These are phyloP conservation scores for Porites cylindrica DNA, from an alignment of 92 coral and sea anemone genomes.

Conservation along the genomic window DNA sequence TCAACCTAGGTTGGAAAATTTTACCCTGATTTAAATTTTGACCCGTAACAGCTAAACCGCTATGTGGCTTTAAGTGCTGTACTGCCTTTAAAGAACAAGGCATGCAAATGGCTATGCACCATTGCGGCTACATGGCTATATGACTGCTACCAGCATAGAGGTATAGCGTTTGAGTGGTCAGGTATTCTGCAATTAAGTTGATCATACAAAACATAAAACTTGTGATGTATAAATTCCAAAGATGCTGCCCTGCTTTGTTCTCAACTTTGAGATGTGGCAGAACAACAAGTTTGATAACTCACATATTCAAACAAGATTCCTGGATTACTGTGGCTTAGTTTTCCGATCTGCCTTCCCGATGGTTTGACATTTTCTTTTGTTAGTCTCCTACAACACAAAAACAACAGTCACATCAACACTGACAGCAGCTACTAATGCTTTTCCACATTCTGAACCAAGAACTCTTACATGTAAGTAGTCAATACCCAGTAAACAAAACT, in stretches of 20 bases:
- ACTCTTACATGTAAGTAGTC: background rate
- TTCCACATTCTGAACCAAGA: background rate
- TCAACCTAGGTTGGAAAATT: too few species aligned
- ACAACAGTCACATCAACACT: background rate
- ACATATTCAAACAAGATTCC: slow-evolving; percentile 99
- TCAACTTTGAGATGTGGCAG: background rate
- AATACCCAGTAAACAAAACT: background rate
- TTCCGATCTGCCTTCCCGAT: slow-evolving; percentile 98
- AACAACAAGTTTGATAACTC: slow-evolving; percentile 39
- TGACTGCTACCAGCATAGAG: too few species aligned
- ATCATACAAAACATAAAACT: too few species aligned
- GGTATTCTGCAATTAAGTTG: too few species aligned
- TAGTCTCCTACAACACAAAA: slow-evolving; percentile 73
- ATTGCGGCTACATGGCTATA: too few species aligned
- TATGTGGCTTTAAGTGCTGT: too few species aligned
- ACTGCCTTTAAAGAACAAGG: too few species aligned
- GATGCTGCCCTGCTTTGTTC: background rate
- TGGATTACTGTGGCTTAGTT: slow-evolving; percentile 98
- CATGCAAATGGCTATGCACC: too few species aligned
- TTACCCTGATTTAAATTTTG: too few species aligned
- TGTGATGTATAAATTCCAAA: background rate
- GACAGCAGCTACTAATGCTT: background rate
- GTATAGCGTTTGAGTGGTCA: too few species aligned
- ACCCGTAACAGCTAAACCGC: too few species aligned
- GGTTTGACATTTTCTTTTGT: slow-evolving; percentile 98